Percentiles rank a stretch among this genome's conserved stretches.
phyloP scores from a whole-genome alignment of 2,797 vertebrate genomes.

The Nasua narica region DNA sequence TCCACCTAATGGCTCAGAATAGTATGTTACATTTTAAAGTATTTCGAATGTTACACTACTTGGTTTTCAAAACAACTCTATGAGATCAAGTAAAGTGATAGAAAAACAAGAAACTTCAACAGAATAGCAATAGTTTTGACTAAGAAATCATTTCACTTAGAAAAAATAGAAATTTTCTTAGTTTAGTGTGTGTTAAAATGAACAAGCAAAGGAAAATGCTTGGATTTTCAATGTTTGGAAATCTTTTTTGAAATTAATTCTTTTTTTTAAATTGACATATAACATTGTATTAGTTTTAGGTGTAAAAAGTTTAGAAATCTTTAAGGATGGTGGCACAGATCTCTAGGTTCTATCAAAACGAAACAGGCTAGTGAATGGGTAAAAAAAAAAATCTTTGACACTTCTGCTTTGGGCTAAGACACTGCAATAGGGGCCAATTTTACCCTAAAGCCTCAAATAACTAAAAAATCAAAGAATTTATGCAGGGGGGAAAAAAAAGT shows the following conservation, averaged over 20 bases:
- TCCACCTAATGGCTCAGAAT: not conserved
- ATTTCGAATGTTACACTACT: not conserved
- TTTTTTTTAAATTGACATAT: not conserved
- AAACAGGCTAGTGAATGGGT: not conserved
- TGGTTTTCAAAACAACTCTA: not conserved
- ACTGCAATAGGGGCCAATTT: not conserved
- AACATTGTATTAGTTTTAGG: not conserved
- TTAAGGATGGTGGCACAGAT: not conserved
- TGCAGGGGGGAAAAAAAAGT: not conserved
- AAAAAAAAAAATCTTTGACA: not conserved
- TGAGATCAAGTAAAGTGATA: not conserved
- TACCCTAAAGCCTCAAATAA: not conserved
- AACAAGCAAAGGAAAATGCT: not conserved
- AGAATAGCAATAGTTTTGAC: slow-evolving; percentile 18
- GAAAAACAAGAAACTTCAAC: not conserved
- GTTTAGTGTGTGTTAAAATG: not conserved
- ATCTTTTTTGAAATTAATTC: not conserved
- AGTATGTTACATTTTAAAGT: not conserved
- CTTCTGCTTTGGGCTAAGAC: not conserved
- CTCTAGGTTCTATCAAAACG: not conserved
- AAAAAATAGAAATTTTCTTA: slow-evolving; percentile 12
- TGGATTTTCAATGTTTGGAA: not conserved
- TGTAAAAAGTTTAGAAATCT: not conserved
- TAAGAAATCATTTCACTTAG: not conserved
- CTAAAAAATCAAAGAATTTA: not conserved